Percentiles rank a stretch among this genome's conserved stretches.
These are phyloP conservation scores for Sternotherus odoratus DNA, from an alignment of 2,797 vertebrate species.

Conservation along the genomic window DNA sequence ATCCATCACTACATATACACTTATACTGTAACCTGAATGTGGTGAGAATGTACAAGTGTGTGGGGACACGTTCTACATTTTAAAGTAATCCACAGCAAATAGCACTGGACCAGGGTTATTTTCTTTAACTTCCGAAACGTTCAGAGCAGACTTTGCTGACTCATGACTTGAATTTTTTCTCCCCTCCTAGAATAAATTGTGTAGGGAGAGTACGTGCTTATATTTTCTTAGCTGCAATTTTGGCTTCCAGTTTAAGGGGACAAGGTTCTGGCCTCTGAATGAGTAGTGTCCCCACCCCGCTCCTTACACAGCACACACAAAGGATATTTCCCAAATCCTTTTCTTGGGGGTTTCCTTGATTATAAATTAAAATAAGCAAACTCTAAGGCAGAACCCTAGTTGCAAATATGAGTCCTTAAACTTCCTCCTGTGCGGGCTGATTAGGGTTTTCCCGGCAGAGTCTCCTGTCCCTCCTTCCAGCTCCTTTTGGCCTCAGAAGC, in stretches of 20 bases:
- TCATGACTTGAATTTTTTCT: not conserved
- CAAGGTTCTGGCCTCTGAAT: not conserved
- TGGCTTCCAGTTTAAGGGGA: not conserved
- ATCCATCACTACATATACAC: slow-evolving; percentile 16
- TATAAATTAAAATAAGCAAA: not conserved
- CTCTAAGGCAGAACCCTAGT: not conserved
- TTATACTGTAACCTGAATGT: not conserved
- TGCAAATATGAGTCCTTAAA: not conserved
- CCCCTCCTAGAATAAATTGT: not conserved
- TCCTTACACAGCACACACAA: not conserved
- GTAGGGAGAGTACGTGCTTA: not conserved
- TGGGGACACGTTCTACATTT: not conserved
- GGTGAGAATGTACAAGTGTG: not conserved
- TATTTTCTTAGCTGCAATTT: not conserved
- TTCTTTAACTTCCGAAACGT: not conserved
- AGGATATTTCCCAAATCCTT: not conserved
- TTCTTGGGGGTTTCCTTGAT: not conserved
- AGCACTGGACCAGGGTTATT: not conserved
- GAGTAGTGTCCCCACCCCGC: not conserved
- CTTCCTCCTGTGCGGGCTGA: not conserved
- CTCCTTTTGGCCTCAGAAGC: not conserved
- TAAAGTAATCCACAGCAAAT: not conserved
- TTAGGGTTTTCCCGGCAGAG: not conserved
- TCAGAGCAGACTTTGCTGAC: not conserved
- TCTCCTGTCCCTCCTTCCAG: not conserved